phyloP scores from a whole-genome alignment of 1,140 invertebrate species.

The Aphelenchoides fujianensis region DNA sequence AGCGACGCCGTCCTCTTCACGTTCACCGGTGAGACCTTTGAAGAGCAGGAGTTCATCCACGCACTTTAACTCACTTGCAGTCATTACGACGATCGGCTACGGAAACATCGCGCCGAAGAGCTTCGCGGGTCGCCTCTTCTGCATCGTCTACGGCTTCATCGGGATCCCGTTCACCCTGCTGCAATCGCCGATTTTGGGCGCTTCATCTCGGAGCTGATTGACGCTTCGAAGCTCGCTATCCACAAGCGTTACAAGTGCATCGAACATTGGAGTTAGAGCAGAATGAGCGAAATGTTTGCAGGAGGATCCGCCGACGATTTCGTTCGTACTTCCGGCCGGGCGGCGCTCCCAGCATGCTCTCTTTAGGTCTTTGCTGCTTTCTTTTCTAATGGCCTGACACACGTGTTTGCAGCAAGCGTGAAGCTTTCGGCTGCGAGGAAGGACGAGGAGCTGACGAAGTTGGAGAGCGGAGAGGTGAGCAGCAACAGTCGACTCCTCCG shows the following conservation, averaged over 20 bases:
- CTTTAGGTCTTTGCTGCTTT: too few relatives aligned
- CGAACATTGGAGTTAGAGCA: background rate
- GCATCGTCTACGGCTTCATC: conserved; percentile 48
- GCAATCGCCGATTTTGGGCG: conserved; percentile 51
- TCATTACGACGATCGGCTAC: conserved; percentile 52
- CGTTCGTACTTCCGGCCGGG: conserved; percentile 3
- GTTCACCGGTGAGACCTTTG: too few relatives aligned
- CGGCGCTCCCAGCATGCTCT: background rate
- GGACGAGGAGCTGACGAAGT: background rate
- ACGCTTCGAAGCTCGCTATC: background rate
- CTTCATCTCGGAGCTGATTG: conserved; percentile 49
- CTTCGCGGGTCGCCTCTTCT: conserved; percentile 45
- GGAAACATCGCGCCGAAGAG: conserved; percentile 49
- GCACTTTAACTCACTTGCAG: conserved; percentile 8
- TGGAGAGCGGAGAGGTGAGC: conserved; percentile 4
- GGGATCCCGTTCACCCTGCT: conserved; percentile 43
- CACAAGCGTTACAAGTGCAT: conserved; percentile 2
- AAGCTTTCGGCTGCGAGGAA: background rate
- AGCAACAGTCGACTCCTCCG: background rate
- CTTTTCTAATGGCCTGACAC: too few relatives aligned
- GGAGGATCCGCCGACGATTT: conserved; percentile 17
- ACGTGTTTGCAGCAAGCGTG: background rate
- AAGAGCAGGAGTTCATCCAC: too few relatives aligned
- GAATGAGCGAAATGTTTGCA: background rate
- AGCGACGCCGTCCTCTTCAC: conserved; percentile 44